Conservation (phyloP, 2,113 vertebrate genomes). For the Anseranas semipalmata region DNA sequence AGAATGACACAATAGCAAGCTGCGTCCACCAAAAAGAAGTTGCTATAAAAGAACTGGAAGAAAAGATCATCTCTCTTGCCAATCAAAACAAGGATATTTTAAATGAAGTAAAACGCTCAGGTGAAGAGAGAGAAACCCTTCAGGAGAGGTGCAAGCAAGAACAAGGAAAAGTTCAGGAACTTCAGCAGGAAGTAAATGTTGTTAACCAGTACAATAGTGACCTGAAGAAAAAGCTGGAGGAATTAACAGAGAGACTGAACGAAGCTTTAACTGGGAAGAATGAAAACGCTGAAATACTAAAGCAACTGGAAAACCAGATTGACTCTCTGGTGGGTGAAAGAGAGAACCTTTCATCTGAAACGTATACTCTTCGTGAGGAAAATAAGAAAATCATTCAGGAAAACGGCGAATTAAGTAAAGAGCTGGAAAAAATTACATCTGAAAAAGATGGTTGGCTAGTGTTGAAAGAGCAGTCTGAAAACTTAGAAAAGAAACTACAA, state of each 20-base stretch:
- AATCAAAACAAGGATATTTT: constrained; percentile 72
- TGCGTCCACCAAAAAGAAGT: constrained; percentile 79
- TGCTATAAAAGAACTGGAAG: constrained; percentile 76
- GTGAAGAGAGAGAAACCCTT: constrained; percentile 72
- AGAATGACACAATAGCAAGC: constrained; percentile 74
- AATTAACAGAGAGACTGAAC: constrained; percentile 71
- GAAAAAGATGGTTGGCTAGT: constrained; percentile 55
- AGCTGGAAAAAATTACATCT: constrained; percentile 55
- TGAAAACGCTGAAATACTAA: constrained; percentile 58
- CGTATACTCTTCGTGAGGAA: constrained; percentile 72
- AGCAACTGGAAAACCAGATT: constrained; percentile 72
- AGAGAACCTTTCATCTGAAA: constrained; percentile 65
- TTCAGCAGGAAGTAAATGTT: constrained; percentile 70
- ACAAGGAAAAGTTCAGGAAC: constrained; percentile 53
- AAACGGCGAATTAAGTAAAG: constrained; percentile 55
- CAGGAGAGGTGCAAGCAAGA: constrained; percentile 64
- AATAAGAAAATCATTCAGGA: constrained; percentile 68
- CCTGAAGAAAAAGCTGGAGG: constrained; percentile 76
- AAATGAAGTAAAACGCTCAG: constrained; percentile 68
- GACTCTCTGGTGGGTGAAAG: constrained; percentile 72
- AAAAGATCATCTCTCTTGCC: constrained; percentile 67
- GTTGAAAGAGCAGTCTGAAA: constrained; percentile 60
- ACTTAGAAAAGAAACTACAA: constrained; percentile 72
- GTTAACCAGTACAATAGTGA: constrained; percentile 68
- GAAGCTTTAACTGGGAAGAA: constrained; percentile 63